Evolutionary conservation across 23 tunicate genomes (phyloP).

Genomic region (Halocynthia roretzi): DNA sequence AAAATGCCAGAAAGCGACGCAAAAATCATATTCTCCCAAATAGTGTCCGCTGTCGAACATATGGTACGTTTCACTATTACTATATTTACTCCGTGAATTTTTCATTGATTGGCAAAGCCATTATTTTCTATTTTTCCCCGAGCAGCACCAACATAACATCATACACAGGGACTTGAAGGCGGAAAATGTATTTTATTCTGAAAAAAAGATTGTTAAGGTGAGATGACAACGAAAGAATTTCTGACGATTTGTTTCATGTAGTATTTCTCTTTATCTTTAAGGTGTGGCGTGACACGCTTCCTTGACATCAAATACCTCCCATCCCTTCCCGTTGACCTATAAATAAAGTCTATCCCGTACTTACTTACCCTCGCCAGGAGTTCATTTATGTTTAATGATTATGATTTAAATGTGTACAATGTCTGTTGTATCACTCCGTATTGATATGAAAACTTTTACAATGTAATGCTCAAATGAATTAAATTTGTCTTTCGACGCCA

Average conservation of each 20-base stretch:
- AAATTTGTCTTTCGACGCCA: too few relatives aligned
- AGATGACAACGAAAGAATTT: not conserved
- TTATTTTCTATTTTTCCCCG: not conserved
- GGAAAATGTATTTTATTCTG: conserved; percentile 79
- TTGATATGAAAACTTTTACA: too few relatives aligned
- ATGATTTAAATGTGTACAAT: too few relatives aligned
- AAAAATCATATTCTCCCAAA: conserved; percentile 75
- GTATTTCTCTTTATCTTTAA: not conserved
- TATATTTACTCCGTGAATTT: not conserved
- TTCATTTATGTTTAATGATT: too few relatives aligned
- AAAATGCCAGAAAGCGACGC: conserved; percentile 76
- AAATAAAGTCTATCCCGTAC: too few relatives aligned
- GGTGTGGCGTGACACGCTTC: not conserved
- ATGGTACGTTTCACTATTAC: conserved; percentile 33
- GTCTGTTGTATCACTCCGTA: too few relatives aligned
- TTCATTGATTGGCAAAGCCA: not conserved
- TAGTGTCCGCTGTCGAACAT: conserved; percentile 86
- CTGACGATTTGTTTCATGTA: not conserved
- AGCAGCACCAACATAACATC: conserved; percentile 77
- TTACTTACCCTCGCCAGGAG: too few relatives aligned
- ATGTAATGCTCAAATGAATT: too few relatives aligned
- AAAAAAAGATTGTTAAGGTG: conserved; percentile 69
- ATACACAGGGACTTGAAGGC: conserved; percentile 87
- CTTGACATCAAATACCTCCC: too few relatives aligned
- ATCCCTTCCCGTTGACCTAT: too few relatives aligned